phyloP scores from a whole-genome alignment of 2,888 invertebrate genomes.

The Ochropacha duplaris region DNA sequence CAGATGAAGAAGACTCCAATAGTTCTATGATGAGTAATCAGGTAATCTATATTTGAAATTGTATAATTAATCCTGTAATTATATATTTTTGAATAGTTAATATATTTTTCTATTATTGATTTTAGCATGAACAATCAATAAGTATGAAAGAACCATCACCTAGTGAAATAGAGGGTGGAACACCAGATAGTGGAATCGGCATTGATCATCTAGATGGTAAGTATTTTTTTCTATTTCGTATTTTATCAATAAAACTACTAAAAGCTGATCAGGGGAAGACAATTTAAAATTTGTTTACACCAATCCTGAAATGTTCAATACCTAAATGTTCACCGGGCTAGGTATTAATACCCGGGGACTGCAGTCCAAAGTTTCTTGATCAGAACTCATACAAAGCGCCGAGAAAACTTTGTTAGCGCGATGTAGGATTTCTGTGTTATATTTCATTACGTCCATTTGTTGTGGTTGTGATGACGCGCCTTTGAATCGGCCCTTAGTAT shows the following conservation, averaged over 20 bases:
- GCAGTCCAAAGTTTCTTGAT: no score
- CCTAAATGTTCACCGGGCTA: no score
- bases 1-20: slow-evolving; percentile 87
- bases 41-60: slow-evolving; percentile 39
- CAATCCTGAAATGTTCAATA: no score
- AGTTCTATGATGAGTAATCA: slow-evolving; percentile 71
- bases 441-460: no score
- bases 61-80: not conserved
- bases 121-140: slow-evolving; percentile 66
- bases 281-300: no score
- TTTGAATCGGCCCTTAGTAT: no score
- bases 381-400: no score
- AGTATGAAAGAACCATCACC: slow-evolving; percentile 72
- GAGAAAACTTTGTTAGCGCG: no score
- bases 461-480: no score
- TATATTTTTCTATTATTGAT: slow-evolving; percentile 14
- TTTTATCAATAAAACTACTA: slow-evolving; percentile 1
- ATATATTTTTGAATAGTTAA: not conserved
- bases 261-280: no score
- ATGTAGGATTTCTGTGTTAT: no score
- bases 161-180: slow-evolving; percentile 73
- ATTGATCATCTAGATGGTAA: slow-evolving; percentile 66
- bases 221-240: slow-evolving; percentile 25
- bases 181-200: slow-evolving; percentile 61
- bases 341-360: no score